A percentile compares a stretch with the other conserved stretches of the same genome.
These are phyloP conservation scores for Cynopterus brachyotis DNA, from an alignment of 2,113 vertebrate species.

Conservation along the genomic window DNA sequence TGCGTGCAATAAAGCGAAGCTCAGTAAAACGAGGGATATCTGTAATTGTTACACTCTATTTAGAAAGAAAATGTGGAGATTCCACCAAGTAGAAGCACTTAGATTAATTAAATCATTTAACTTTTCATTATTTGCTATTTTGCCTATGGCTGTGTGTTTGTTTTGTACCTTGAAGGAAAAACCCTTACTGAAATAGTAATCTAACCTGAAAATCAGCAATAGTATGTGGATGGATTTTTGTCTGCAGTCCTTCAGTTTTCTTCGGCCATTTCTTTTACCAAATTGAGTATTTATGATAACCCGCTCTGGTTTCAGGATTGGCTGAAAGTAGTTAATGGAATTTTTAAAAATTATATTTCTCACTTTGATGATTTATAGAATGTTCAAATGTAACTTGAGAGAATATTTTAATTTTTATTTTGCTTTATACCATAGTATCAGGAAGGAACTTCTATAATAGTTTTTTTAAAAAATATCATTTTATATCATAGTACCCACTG, in stretches of 20 bases:
- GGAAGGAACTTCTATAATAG: not conserved
- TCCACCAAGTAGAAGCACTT: not conserved
- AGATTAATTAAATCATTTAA: not conserved
- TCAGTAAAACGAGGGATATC: not conserved
- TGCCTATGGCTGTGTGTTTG: not conserved
- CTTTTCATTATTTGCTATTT: not conserved
- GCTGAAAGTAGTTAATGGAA: not conserved
- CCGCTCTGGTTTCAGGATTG: not conserved
- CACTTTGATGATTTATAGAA: not conserved
- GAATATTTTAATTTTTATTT: slow-evolving; percentile 11
- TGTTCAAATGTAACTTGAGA: not conserved
- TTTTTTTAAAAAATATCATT: not conserved
- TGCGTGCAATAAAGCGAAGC: not conserved
- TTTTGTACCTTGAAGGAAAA: slow-evolving; percentile 2
- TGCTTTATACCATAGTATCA: not conserved
- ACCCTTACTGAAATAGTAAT: not conserved
- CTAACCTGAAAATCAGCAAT: not conserved
- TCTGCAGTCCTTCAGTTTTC: not conserved
- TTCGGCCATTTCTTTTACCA: not conserved
- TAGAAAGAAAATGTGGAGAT: not conserved
- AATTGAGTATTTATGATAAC: not conserved
- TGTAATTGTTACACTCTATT: not conserved
- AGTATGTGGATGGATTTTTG: not conserved
- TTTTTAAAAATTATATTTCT: not conserved
- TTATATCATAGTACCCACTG: slow-evolving; percentile 63